These are phyloP conservation scores for Drosophila paramelanica DNA, from an alignment of 2,888 invertebrate species.

Conservation along the genomic window DNA sequence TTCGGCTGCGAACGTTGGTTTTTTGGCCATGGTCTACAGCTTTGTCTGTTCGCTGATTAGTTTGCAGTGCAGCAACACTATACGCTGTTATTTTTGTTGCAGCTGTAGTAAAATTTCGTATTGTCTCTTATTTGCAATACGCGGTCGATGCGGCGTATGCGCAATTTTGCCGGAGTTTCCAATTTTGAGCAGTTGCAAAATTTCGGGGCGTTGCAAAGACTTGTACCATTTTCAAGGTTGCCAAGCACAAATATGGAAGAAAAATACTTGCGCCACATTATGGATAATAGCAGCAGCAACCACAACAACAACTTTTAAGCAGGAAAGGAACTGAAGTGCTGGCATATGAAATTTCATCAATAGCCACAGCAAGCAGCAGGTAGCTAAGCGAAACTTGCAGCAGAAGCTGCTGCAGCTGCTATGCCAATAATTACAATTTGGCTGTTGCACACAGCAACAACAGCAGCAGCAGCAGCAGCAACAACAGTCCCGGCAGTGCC, in stretches of 20 bases:
- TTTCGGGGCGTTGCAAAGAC: constrained; percentile 3
- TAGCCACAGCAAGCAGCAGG: constrained; percentile 52
- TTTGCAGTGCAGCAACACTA: constrained; percentile 30
- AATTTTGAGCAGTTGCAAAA: constrained; percentile 7
- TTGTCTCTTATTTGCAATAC: constrained; percentile 40
- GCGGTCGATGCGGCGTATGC: constrained; percentile 45
- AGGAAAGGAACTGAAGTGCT: constrained; percentile 56
- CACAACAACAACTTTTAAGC: constrained; percentile 22
- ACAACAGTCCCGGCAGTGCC: constrained; percentile 33
- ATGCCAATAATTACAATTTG: constrained; percentile 76
- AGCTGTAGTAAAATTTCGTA: constrained; percentile 33
- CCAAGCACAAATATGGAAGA: background rate
- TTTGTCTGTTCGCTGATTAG: constrained; percentile 48
- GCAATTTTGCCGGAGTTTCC: constrained; percentile 32
- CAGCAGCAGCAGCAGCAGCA: constrained; percentile 18
- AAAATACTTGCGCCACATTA: constrained; percentile 8
- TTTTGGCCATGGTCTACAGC: constrained; percentile 11
- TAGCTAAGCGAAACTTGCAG: constrained; percentile 40
- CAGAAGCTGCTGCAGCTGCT: constrained; percentile 39
- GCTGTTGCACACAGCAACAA: constrained; percentile 44
- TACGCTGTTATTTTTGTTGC: constrained; percentile 24
- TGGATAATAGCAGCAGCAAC: background rate
- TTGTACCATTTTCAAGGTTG: constrained; percentile 34
- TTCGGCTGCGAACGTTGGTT: constrained; percentile 19
- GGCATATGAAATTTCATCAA: constrained; percentile 70